A percentile compares a stretch with the other conserved stretches of the same genome.
Evolutionary conservation across 1,140 invertebrate genomes (phyloP).

Genomic region (Tetragnatha versicolor): DNA sequence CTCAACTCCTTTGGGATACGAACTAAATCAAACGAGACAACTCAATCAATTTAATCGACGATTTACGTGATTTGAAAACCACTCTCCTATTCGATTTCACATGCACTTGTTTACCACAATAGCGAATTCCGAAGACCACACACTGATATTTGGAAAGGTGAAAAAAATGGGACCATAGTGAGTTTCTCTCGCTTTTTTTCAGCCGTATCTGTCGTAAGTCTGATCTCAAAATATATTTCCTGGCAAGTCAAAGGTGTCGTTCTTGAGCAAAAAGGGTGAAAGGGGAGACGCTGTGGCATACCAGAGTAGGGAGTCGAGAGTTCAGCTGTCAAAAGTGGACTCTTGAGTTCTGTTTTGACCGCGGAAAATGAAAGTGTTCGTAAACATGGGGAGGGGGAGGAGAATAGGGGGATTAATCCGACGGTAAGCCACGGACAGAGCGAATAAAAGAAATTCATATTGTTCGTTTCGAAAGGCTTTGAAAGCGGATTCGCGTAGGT

Average conservation of each 20-base stretch:
- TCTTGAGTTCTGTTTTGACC: slow-evolving; percentile 27
- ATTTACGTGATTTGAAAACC: too few species aligned
- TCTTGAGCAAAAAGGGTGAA: neutral
- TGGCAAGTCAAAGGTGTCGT: neutral
- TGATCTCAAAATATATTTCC: slow-evolving; percentile 1
- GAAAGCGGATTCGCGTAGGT: slow-evolving; percentile 6
- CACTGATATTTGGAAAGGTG: neutral
- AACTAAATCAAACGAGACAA: too few species aligned
- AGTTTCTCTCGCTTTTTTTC: too few species aligned
- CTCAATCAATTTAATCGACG: too few species aligned
- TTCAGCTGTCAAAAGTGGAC: neutral
- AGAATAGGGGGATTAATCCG: slow-evolving; percentile 1
- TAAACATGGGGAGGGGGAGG: neutral
- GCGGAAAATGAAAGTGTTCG: too few species aligned
- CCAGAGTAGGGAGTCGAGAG: neutral
- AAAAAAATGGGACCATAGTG: neutral
- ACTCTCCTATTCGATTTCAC: too few species aligned
- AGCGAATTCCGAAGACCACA: too few species aligned
- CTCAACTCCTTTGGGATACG: too few species aligned
- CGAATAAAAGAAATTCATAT: neutral
- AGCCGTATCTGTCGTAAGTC: too few species aligned
- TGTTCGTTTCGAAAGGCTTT: too few species aligned
- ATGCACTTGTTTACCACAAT: too few species aligned
- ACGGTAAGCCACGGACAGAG: neutral
- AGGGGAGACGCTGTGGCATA: neutral